Evolutionary conservation across 2,113 vertebrate genomes (phyloP), one percentile per base, ranked within the genome.

Genomic region (Sterna hirundo): DNA sequence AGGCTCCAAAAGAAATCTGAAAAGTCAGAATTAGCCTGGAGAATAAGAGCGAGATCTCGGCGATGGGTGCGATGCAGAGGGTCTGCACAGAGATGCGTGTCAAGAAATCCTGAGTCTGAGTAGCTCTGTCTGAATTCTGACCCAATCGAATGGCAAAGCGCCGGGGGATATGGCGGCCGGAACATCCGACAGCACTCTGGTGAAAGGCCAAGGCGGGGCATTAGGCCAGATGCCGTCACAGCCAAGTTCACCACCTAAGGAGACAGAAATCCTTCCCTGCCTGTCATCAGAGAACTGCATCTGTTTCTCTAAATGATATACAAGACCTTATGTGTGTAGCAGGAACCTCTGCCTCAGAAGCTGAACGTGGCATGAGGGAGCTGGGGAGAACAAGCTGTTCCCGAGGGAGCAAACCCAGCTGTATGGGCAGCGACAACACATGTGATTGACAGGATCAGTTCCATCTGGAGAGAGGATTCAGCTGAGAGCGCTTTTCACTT

Each of bases 201-300:
- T 91, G n/a, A 89, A 71, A 94, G 94, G 80, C 88, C 65, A 95
- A 91, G 55, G 15, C 11, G 29, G 75, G 62, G 19, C 74, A 87
- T 36, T 75, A 84, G 92, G 84, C 70, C 92, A 96, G 87, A 88
- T 93, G 87, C 83, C 86, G 65, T 86, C 86, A 72, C 66, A 86
- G 66, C 60, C 75, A 91, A 91, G 74, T 93, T 96, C 94, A 90
- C 60, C 84, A 87, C 87, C 77, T 85, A 94, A 89, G 65, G 55
- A 97, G 81, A 86, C 58, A 90, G 94, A 94, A 95, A 94, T 95
- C 65, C 27, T 88, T 97, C 70, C 34, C 66, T 83, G 70, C 20
- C 94, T 90, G 71, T 94, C 94, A 86, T 86, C 79, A 86, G 58
- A 93, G 47, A 83, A 40, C 66, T 83, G 83, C 85, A 95, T 92